A percentile compares a stretch with the other conserved stretches of the same genome.
These are phyloP conservation scores for Raja brachyura DNA, from an alignment of 2,113 vertebrate species.

Conservation along the genomic window DNA sequence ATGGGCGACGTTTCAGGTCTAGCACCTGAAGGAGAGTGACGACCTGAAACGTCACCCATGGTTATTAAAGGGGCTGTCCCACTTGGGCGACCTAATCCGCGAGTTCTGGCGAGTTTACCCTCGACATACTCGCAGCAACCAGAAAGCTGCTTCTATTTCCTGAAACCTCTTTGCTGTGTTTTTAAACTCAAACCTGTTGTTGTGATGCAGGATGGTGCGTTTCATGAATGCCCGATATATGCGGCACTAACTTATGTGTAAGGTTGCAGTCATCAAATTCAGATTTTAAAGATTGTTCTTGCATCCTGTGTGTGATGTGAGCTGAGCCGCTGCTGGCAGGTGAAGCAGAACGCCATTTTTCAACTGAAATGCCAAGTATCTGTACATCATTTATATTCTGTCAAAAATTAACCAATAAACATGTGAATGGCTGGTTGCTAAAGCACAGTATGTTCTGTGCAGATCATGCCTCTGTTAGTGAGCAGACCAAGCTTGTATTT, in stretches of 20 bases:
- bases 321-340: conserved; percentile 75
- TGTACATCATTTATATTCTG: conserved; percentile 89
- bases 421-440: conserved; percentile 21
- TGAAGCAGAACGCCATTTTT: conserved; percentile 97
- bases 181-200: conserved; percentile 72
- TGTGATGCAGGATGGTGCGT: conserved; percentile 59
- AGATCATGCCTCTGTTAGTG: background rate
- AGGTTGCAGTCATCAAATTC: conserved; percentile 78
- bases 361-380: conserved; percentile 98
- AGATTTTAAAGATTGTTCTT: conserved; percentile 75
- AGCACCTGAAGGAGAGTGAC: too few species aligned
- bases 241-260: conserved; percentile 66
- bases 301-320: conserved; percentile 83
- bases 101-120: too few species aligned
- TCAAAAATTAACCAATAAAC: conserved; percentile 77
- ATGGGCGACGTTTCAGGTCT: too few species aligned
- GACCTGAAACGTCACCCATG: too few species aligned
- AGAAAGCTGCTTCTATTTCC: background rate
- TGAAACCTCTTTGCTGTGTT: conserved; percentile 51
- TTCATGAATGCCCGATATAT: conserved; percentile 67
- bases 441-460: conserved; percentile 35
- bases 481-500: background rate
- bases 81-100: too few species aligned
- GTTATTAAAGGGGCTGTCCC: too few species aligned
- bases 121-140: too few species aligned